Conservation (phyloP, 2,888 invertebrate species). For the Hypena proboscidalis region DNA sequence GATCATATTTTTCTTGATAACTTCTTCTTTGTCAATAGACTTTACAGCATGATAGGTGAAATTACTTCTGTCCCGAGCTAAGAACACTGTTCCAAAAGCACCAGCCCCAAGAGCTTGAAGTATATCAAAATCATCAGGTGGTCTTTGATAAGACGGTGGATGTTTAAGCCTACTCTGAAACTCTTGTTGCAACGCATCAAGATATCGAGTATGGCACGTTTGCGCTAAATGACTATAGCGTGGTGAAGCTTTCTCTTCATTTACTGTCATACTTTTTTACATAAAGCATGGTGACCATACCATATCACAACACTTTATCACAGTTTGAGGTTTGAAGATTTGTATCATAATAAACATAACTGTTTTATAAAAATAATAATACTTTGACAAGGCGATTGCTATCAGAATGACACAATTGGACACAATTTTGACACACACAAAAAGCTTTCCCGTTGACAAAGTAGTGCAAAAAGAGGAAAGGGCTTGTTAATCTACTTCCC, state of each 20-base stretch:
- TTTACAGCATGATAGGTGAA: conserved; percentile 92
- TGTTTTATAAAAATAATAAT: too few species aligned
- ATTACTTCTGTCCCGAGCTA: conserved; percentile 86
- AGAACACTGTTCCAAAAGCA: conserved; percentile 93
- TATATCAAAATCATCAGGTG: conserved; percentile 87
- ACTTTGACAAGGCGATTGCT: too few species aligned
- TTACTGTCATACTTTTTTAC: conserved; percentile 47
- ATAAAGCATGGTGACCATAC: too few species aligned
- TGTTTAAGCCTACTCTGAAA: conserved; percentile 50
- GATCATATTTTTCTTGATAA: conserved; percentile 93
- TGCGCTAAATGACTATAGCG: conserved; percentile 57
- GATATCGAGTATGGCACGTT: conserved; percentile 53
- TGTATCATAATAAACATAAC: too few species aligned
- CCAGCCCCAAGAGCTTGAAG: conserved; percentile 92
- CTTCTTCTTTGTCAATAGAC: conserved; percentile 91
- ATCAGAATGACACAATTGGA: too few species aligned
- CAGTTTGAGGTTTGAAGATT: too few species aligned
- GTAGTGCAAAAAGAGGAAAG: too few species aligned
- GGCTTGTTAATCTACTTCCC: too few species aligned
- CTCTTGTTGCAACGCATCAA: conserved; percentile 63
- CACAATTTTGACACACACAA: too few species aligned
- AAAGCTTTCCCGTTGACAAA: too few species aligned
- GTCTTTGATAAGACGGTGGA: conserved; percentile 42
- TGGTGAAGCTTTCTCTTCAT: conserved; percentile 37
- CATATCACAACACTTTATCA: too few species aligned